Evolutionary conservation across 92 coral and sea anemone species (phyloP).

Genomic region (Phenganax marumi): DNA sequence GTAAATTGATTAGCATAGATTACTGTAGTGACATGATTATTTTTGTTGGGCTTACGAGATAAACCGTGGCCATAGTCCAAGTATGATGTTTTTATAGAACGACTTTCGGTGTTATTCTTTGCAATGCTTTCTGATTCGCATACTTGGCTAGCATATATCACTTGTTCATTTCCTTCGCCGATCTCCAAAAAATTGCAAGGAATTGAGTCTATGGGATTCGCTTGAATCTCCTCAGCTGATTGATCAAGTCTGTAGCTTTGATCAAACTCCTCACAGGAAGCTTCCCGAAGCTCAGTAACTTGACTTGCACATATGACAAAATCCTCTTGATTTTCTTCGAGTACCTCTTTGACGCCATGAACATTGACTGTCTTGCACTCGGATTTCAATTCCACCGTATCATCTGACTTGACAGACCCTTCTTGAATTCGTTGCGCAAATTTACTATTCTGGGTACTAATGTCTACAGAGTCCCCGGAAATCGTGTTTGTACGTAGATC

Average conservation of each 20-base stretch:
- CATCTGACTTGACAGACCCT: not conserved
- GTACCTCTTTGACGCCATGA: not conserved
- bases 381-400: not conserved
- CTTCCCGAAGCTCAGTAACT: not conserved
- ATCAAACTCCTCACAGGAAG: not conserved
- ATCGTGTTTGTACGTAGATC: not conserved
- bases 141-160: not conserved
- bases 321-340: not conserved
- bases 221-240: not conserved
- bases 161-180: not conserved
- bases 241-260: not conserved
- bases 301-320: not conserved
- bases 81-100: not conserved
- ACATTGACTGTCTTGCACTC: not conserved
- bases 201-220: not conserved
- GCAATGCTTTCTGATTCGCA: not conserved
- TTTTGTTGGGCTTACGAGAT: not conserved
- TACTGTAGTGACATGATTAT: not conserved
- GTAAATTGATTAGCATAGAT: constrained; percentile 10
- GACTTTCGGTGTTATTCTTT: not conserved
- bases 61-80: no score
- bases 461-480: not conserved
- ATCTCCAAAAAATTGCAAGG: not conserved
- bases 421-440: not conserved
- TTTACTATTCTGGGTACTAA: not conserved